Conservation (phyloP, 35 echinoderm and acorn worm genomes). For the Chiridota heheva region DNA sequence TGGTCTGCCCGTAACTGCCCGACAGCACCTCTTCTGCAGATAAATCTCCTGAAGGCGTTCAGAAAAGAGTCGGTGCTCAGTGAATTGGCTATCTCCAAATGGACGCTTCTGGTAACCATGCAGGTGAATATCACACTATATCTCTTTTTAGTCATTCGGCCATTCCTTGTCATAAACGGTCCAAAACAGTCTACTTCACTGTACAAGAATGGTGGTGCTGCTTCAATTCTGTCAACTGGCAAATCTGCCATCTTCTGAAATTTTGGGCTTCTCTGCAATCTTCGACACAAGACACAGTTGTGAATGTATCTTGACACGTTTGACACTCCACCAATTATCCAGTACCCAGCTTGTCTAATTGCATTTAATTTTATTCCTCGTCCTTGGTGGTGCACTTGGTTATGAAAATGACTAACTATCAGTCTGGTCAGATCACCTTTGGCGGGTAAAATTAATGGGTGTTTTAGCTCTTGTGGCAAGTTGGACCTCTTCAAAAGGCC, state of each 20-base stretch:
- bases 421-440: constrained; percentile 33
- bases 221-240: constrained; percentile 19
- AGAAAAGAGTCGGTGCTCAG: constrained; percentile 32
- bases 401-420: constrained; percentile 48
- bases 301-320: constrained; percentile 33
- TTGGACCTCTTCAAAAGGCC: constrained; percentile 7
- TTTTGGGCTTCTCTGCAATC: background rate
- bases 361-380: constrained; percentile 3
- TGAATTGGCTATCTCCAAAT: constrained; percentile 13
- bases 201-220: constrained; percentile 7
- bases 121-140: constrained; percentile 46
- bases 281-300: constrained; percentile 37
- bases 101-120: constrained; percentile 25
- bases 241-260: constrained; percentile 49
- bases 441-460: constrained; percentile 48
- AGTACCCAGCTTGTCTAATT: constrained; percentile 15
- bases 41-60: constrained; percentile 14
- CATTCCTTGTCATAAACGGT: constrained; percentile 13
- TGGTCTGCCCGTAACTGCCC: constrained; percentile 38
- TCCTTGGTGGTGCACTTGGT: constrained; percentile 43
- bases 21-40: background rate
- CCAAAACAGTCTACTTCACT: constrained; percentile 29
- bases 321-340: constrained; percentile 35
- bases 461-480: background rate
- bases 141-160: constrained; percentile 2